These are phyloP conservation scores for Urechis unicinctus DNA, from an alignment of 2,888 invertebrate genomes.

Conservation along the genomic window DNA sequence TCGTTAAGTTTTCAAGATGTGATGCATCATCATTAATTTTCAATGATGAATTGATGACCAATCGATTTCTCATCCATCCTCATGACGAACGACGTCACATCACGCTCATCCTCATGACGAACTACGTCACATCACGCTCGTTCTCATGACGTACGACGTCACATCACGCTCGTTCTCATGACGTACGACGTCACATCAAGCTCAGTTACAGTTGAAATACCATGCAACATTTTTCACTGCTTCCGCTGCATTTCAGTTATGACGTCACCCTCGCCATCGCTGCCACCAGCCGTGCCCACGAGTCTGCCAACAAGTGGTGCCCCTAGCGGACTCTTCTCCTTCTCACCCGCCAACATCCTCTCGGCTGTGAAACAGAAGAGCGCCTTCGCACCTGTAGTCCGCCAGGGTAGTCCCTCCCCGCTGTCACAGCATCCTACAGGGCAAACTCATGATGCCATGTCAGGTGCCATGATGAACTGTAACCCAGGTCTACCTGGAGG, in stretches of 20 bases:
- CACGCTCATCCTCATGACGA: no score
- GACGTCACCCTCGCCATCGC: background rate
- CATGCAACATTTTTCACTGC: no score
- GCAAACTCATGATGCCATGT: background rate
- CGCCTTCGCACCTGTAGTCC: background rate
- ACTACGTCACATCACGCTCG: no score
- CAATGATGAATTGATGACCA: no score
- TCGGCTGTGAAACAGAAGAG: slow-evolving; percentile 1
- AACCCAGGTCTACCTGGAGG: background rate
- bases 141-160: no score
- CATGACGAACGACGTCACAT: no score
- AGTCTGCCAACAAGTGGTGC: background rate
- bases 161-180: no score
- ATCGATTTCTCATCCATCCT: no score
- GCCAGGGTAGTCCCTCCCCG: background rate
- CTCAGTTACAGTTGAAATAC: no score
- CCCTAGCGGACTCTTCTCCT: background rate
- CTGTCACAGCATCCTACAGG: background rate
- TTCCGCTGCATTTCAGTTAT: background rate
- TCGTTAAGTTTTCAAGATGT: no score
- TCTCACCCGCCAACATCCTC: background rate
- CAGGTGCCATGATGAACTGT: background rate
- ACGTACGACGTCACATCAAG: no score
- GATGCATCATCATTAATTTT: no score
- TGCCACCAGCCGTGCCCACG: background rate